Percentiles rank a stretch among this genome's conserved stretches.
Evolutionary conservation across 2,797 vertebrate genomes (phyloP).

Genomic region (Mormyrus hasselquistii): DNA sequence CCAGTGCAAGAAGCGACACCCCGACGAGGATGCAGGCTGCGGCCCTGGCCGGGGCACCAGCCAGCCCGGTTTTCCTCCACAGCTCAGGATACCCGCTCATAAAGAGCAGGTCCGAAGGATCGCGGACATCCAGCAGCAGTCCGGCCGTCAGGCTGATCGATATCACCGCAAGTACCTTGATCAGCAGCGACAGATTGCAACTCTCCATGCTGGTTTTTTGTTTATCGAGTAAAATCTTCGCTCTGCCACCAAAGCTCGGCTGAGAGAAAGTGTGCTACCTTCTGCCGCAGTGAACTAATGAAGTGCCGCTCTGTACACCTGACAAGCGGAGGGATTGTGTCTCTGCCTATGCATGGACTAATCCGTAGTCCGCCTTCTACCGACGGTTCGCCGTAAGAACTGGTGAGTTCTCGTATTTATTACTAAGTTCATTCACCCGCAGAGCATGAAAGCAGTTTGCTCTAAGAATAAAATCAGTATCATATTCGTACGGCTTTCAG

Average conservation of each 20-base stretch:
- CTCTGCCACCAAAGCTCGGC: background rate
- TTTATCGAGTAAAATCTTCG: no score
- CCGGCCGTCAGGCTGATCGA: conserved; percentile 35
- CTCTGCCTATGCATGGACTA: background rate
- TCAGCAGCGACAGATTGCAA: conserved; percentile 16
- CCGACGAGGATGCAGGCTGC: conserved; percentile 43
- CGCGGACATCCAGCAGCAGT: conserved; percentile 38
- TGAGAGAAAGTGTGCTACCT: background rate
- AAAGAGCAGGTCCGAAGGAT: conserved; percentile 32
- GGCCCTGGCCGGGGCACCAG: conserved; percentile 26
- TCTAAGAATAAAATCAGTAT: background rate
- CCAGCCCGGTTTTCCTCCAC: conserved; percentile 43
- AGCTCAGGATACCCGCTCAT: conserved; percentile 29
- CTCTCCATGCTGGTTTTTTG: conserved; percentile 5
- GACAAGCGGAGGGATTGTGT: background rate
- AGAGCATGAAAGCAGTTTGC: background rate
- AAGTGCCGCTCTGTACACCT: background rate
- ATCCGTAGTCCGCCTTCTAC: background rate
- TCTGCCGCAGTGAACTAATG: background rate
- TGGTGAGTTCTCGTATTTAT: background rate
- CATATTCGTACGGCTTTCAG: background rate
- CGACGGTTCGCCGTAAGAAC: background rate
- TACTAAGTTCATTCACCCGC: background rate
- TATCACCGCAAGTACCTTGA: conserved; percentile 32
- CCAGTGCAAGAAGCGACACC: conserved; percentile 32